phyloP scores from a whole-genome alignment of 2,113 vertebrate species.

The Notechis scutatus region DNA sequence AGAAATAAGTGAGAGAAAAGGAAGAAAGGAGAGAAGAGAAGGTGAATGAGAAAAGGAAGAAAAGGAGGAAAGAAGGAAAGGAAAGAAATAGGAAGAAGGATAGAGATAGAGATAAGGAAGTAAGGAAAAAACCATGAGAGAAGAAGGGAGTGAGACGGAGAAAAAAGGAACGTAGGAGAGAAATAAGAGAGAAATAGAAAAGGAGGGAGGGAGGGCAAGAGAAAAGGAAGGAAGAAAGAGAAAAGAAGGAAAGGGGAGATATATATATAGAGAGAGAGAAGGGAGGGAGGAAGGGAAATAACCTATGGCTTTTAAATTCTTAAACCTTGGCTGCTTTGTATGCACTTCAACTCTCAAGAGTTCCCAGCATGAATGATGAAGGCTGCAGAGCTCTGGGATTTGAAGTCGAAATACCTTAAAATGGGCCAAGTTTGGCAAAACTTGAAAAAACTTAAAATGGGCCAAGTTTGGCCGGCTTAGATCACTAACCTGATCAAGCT shows the following conservation, averaged over 20 bases:
- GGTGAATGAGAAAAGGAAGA: too few species aligned
- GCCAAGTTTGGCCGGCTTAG: not conserved
- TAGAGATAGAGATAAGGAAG: too few species aligned
- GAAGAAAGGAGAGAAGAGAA: too few species aligned
- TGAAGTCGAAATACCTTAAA: not conserved
- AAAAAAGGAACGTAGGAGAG: not conserved
- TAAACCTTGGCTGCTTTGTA: not conserved
- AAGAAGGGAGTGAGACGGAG: not conserved
- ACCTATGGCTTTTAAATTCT: not conserved
- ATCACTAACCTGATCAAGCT: constrained; percentile 48
- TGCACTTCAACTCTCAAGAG: not conserved
- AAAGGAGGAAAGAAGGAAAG: too few species aligned
- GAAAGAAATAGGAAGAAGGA: not conserved
- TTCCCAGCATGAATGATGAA: not conserved
- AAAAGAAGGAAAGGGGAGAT: not conserved
- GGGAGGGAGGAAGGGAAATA: not conserved
- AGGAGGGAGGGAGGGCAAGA: not conserved
- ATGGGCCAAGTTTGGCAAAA: too few species aligned
- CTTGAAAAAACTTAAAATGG: not conserved
- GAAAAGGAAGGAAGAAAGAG: not conserved
- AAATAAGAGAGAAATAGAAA: not conserved
- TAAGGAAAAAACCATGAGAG: too few species aligned
- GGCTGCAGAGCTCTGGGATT: not conserved
- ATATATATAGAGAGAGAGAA: not conserved
- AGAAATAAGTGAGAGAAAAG: too few species aligned